Evolutionary conservation across 2,113 vertebrate genomes (phyloP).

Genomic region (Cichladusa arquata): DNA sequence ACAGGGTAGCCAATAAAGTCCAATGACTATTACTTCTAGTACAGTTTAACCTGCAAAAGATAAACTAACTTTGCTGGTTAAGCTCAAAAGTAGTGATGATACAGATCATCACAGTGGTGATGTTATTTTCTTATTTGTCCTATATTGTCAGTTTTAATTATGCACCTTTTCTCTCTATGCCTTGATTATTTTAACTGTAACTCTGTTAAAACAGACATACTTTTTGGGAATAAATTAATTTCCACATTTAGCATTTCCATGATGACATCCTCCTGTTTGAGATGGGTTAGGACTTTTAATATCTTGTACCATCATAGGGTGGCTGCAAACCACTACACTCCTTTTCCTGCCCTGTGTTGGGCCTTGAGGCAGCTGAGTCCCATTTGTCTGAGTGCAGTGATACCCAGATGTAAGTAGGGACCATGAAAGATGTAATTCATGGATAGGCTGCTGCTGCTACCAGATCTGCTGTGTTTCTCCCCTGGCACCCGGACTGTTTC

Average conservation of each 20-base stretch:
- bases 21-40: neutral
- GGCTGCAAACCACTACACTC: neutral
- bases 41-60: neutral
- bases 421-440: neutral
- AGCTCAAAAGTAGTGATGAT: neutral
- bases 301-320: neutral
- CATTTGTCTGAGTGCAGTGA: rapidly evolving
- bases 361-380: neutral
- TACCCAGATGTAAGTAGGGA: neutral
- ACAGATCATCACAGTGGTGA: neutral
- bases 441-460: neutral
- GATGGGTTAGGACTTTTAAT: neutral
- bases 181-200: neutral
- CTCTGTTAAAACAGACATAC: neutral
- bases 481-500: neutral
- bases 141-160: neutral
- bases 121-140: neutral
- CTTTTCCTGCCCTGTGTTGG: neutral
- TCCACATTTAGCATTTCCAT: neutral
- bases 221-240: neutral
- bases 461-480: neutral
- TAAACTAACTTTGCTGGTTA: neutral
- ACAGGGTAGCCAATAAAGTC: neutral
- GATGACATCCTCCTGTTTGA: neutral
- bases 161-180: neutral